Evolutionary conservation across 2,888 invertebrate genomes (phyloP).

Genomic region (Spodoptera littoralis): DNA sequence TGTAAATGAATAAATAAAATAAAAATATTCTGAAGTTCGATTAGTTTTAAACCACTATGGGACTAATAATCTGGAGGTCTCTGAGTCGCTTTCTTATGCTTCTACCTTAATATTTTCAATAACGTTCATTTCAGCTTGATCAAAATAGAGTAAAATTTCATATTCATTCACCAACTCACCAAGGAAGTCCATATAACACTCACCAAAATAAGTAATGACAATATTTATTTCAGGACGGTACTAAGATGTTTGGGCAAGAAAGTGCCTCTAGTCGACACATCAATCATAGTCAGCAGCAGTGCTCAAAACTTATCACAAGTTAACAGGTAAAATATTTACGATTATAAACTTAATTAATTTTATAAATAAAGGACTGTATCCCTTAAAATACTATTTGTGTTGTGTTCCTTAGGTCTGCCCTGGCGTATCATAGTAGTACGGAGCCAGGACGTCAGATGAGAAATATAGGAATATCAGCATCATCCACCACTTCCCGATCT

Average conservation of each 20-base stretch:
- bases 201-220: background rate
- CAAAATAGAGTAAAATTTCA: no score
- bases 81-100: no score
- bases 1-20: no score
- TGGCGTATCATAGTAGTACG: constrained; percentile 93
- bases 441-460: constrained; percentile 84
- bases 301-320: constrained; percentile 92
- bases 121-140: no score
- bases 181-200: no score
- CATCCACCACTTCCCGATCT: constrained; percentile 97
- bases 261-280: constrained; percentile 93
- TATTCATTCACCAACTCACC: no score
- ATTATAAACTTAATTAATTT: background rate
- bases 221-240: constrained; percentile 90
- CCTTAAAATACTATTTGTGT: no score
- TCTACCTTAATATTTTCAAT: no score
- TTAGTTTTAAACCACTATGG: no score
- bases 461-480: constrained; percentile 97
- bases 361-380: no score
- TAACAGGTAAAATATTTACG: constrained; percentile 73
- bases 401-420: constrained; percentile 90
- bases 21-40: background rate
- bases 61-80: no score
- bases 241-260: constrained; percentile 94
- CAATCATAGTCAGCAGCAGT: constrained; percentile 92